These are phyloP conservation scores for Spea bombifrons DNA, from an alignment of 2,113 vertebrate genomes.

Conservation along the genomic window DNA sequence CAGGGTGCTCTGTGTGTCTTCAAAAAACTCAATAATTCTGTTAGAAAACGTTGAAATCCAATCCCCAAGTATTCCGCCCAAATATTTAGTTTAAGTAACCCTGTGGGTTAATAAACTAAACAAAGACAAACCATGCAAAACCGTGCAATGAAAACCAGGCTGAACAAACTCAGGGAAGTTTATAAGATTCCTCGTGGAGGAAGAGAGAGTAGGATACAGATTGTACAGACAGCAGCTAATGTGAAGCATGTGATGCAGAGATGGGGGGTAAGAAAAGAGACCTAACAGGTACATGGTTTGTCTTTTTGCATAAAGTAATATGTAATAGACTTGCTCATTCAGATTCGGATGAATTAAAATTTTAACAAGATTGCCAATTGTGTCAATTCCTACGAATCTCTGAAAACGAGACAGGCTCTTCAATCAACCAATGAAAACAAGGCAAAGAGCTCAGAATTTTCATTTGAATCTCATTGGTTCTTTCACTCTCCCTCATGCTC, in stretches of 20 bases:
- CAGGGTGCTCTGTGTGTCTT: conserved; percentile 76
- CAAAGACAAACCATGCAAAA: conserved; percentile 96
- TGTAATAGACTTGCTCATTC: too few relatives aligned
- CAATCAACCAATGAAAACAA: too few relatives aligned
- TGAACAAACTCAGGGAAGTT: conserved; percentile 94
- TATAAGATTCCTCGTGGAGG: conserved; percentile 82
- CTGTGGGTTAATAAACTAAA: conserved; percentile 98
- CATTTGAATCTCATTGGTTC: too few relatives aligned
- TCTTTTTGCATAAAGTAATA: too few relatives aligned
- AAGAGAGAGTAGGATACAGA: conserved; percentile 67
- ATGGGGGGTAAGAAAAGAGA: conserved; percentile 40
- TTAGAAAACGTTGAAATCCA: conserved; percentile 85
- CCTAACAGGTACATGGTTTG: conserved; percentile 63
- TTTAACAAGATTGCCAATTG: too few relatives aligned
- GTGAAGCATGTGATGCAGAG: conserved; percentile 80
- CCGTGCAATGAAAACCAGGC: conserved; percentile 97
- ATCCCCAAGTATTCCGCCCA: conserved; percentile 81
- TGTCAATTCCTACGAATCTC: too few relatives aligned
- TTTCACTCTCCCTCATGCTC: too few relatives aligned
- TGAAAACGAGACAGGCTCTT: too few relatives aligned
- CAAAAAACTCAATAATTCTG: conserved; percentile 77
- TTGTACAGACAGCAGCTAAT: conserved; percentile 79
- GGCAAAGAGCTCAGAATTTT: too few relatives aligned
- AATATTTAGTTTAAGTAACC: conserved; percentile 97
- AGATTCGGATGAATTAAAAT: too few relatives aligned